These are phyloP conservation scores for Metallyticus violacea DNA, from an alignment of 2,888 invertebrate species.

Conservation along the genomic window DNA sequence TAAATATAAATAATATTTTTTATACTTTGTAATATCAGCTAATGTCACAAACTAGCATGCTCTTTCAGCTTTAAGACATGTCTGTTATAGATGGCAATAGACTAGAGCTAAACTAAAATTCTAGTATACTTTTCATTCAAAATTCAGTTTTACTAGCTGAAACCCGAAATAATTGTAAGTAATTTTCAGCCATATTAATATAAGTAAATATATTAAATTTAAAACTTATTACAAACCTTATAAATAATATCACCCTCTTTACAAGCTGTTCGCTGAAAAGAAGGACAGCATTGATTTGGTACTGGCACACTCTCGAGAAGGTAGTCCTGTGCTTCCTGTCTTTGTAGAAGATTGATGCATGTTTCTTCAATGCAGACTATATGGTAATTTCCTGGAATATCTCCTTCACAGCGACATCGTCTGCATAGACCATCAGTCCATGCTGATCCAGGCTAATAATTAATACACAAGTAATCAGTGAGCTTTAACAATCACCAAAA, in stretches of 20 bases:
- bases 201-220: not conserved
- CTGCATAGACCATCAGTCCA: conserved; percentile 74
- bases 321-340: conserved; percentile 53
- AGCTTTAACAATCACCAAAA: too few species aligned
- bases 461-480: too few species aligned
- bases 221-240: not conserved
- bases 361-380: conserved; percentile 52
- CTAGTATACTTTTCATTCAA: too few species aligned
- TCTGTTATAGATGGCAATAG: too few species aligned
- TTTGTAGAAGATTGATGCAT: conserved; percentile 50
- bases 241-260: conserved; percentile 34
- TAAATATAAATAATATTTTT: too few species aligned
- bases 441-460: conserved; percentile 52
- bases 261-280: conserved; percentile 57
- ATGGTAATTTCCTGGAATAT: conserved; percentile 42
- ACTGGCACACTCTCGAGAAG: conserved; percentile 53
- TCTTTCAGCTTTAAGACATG: too few species aligned
- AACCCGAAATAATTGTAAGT: too few species aligned
- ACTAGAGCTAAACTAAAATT: too few species aligned
- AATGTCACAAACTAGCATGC: too few species aligned
- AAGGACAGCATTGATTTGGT: conserved; percentile 64
- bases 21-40: too few species aligned
- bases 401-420: conserved; percentile 56
- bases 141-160: too few species aligned
- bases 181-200: too few species aligned